Base-by-base conservation (phyloP, 2,797 vertebrate genomes). In the Sarcoramphus papa region DNA sequence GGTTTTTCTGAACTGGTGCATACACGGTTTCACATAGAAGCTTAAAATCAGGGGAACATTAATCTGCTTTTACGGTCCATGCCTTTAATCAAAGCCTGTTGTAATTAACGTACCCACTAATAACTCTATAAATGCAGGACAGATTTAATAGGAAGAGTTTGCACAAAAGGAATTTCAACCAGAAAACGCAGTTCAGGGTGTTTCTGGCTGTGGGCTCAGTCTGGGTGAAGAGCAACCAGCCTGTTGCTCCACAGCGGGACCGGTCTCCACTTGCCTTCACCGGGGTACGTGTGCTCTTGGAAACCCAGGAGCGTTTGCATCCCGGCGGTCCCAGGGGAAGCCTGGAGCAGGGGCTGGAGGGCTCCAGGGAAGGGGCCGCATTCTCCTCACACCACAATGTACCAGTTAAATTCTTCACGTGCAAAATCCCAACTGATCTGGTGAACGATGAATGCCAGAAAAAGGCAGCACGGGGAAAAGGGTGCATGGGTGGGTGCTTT, bases 331-430 rank as follows among this genome's bases (percentile, higher is more conserved):
- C 47, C 1, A 4, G 37, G n/a, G 7, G 9, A 28, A 40, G 8
- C 40, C 68, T 54, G 60, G 40, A 64, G 35, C 30, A 48, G 31
- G 59, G 54, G 48, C 35, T 37, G 60, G 53, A 47, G 23, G 10
- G 47, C 67, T 83, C 31, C 23, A 5, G 43, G 14, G 59, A 60
- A 47, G 37, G 40, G 57, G 18, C 21, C 30, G 25, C 19, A 0
- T 11, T 50, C 11, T 69, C 30, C 51, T 45, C 0, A 0, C 27
- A 21, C 15, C 43, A 10, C 2, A 0, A 1, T 0, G 51, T 8
- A 18, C 4, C 12, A 2, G 5, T 9, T 9, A 7, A 76, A 27
- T 12, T 6, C 33, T 56, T 60, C 54, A n/a, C 2, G 0, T 3
- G 7, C 2, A 6, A 64, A 89, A 93, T 67, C 35, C 53, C 76